Percentiles rank a stretch among this genome's conserved stretches.
Conservation (phyloP, 2,797 vertebrate genomes). For the Lindbergichthys nudifrons region DNA sequence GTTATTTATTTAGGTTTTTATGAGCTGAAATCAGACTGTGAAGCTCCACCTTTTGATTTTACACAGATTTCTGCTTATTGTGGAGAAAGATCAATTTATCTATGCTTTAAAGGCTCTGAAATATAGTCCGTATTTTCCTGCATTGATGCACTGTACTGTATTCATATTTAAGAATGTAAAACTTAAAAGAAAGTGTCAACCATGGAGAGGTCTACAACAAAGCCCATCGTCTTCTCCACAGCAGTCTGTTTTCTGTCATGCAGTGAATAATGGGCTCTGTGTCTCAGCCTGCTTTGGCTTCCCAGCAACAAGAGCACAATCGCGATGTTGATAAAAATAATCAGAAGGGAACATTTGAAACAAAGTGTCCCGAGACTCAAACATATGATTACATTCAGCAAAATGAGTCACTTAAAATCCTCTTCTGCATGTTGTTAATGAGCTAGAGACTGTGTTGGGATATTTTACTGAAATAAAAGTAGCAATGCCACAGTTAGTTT, state of each 20-base stretch:
- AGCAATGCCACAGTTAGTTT: not conserved
- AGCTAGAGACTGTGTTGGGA: not conserved
- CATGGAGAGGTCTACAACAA: not conserved
- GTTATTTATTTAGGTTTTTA: not conserved
- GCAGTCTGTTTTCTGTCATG: not conserved
- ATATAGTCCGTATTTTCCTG: not conserved
- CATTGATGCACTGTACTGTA: not conserved
- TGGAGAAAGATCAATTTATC: not conserved
- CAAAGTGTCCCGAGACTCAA: conserved; percentile 19
- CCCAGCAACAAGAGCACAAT: conserved; percentile 31
- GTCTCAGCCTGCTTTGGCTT: conserved; percentile 19
- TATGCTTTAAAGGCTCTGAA: not conserved
- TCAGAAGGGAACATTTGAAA: conserved; percentile 6
- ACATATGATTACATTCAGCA: conserved; percentile 5
- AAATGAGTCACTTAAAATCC: conserved; percentile 1
- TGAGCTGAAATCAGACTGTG: not conserved
- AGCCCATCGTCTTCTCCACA: not conserved
- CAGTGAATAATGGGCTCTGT: conserved; percentile 24
- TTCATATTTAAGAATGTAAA: not conserved
- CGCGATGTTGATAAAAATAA: conserved; percentile 31
- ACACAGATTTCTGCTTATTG: not conserved
- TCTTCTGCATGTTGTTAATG: not conserved
- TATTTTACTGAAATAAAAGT: not conserved
- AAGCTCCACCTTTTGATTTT: not conserved
- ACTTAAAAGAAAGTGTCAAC: conserved; percentile 17